Evolutionary conservation across 2,113 vertebrate species (phyloP).

Genomic region (Cricetomys ansorgei): DNA sequence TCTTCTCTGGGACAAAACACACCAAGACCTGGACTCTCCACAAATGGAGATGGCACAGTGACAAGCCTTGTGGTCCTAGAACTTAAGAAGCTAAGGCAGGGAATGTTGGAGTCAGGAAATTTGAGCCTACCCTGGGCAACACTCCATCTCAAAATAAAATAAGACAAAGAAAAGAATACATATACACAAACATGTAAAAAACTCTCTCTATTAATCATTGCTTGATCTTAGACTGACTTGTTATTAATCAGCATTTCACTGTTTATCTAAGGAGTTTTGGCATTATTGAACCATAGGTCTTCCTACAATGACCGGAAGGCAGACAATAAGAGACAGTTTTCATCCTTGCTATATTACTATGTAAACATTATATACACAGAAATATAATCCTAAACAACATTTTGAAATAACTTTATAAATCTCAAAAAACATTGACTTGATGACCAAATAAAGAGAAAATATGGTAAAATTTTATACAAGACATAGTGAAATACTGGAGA

Average conservation of each 20-base stretch:
- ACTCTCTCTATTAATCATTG: not conserved
- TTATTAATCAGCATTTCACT: not conserved
- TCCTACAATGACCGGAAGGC: not conserved
- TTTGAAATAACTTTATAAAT: conserved; percentile 47
- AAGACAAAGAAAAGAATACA: not conserved
- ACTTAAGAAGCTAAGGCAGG: not conserved
- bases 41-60: not conserved
- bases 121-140: not conserved
- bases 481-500: not conserved
- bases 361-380: not conserved
- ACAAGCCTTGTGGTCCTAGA: not conserved
- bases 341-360: not conserved
- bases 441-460: not conserved
- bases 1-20: not conserved
- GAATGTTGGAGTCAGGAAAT: no score
- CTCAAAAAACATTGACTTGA: not conserved
- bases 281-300: not conserved
- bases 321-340: not conserved
- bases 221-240: not conserved
- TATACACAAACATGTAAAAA: not conserved
- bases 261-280: not conserved
- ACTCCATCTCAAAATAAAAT: not conserved
- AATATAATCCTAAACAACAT: conserved; percentile 9
- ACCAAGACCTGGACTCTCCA: not conserved
- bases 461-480: not conserved